These are phyloP conservation scores for Diprion similis DNA, from an alignment of 1,140 invertebrate genomes.

Conservation along the genomic window DNA sequence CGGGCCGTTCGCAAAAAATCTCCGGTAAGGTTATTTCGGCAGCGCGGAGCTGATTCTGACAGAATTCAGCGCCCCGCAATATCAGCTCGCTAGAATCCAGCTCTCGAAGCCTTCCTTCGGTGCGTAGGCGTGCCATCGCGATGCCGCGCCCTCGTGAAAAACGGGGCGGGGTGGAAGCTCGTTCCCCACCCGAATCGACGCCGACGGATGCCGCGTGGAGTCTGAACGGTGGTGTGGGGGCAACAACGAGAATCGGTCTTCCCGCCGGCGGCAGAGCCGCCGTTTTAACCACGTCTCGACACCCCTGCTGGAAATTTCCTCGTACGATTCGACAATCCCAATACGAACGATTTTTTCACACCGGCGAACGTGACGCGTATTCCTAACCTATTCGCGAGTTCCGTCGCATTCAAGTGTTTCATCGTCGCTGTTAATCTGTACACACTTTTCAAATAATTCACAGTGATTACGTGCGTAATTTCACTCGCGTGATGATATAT, in stretches of 20 bases:
- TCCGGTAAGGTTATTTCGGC: no score
- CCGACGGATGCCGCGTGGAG: background rate
- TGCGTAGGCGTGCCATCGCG: background rate
- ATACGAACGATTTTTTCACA: conserved; percentile 43
- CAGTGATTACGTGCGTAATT: no score
- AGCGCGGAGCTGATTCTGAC: no score
- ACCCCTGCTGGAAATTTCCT: conserved; percentile 36
- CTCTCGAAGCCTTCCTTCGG: background rate
- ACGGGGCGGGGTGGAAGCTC: background rate
- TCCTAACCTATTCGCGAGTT: conserved; percentile 38
- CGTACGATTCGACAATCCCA: conserved; percentile 29
- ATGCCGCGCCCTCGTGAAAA: background rate
- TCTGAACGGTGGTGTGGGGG: background rate
- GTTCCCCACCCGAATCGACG: conserved; percentile 1
- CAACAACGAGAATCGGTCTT: background rate
- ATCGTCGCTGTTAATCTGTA: no score
- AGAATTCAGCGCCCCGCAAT: no score
- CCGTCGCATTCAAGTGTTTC: conserved; percentile 11
- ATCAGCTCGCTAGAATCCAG: no score
- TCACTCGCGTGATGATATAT: no score
- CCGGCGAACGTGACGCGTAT: conserved; percentile 36
- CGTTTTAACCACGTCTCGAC: background rate
- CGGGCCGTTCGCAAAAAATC: no score
- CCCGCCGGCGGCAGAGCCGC: background rate
- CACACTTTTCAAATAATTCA: no score